Conservation (phyloP, 2,888 invertebrate species). For the Epirrhoe tristata region DNA sequence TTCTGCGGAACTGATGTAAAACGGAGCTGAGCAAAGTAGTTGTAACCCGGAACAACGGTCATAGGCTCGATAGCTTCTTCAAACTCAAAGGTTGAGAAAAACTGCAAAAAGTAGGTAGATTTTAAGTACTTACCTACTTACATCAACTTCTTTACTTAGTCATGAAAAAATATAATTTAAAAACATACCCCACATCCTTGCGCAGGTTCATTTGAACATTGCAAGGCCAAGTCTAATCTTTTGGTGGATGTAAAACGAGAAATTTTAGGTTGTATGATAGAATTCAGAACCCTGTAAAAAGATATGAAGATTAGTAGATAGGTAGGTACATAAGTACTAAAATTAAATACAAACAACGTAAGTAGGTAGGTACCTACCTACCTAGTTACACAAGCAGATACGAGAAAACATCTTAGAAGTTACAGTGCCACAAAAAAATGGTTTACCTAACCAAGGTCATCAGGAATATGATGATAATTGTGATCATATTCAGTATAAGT, state of each 20-base stretch:
- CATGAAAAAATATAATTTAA: no score
- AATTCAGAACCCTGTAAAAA: conserved; percentile 16
- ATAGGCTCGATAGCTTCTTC: conserved; percentile 57
- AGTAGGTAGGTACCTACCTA: background rate
- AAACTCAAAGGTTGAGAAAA: conserved; percentile 60
- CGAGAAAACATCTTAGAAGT: no score
- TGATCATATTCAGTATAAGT: no score
- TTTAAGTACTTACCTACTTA: background rate
- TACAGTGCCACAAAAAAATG: no score
- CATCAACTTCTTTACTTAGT: no score
- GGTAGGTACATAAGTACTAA: no score
- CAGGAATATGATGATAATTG: no score
- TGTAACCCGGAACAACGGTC: conserved; percentile 54
- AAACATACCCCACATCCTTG: conserved; percentile 60
- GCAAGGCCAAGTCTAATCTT: conserved; percentile 57
- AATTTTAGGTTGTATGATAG: conserved; percentile 10
- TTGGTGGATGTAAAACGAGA: conserved; percentile 35
- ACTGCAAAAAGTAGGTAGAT: conserved; percentile 46
- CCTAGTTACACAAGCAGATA: no score
- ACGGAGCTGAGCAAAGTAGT: conserved; percentile 58
- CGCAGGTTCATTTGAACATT: conserved; percentile 54
- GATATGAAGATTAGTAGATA: no score
- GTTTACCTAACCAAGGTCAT: no score
- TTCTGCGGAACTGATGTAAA: conserved; percentile 57
- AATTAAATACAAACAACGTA: no score